Evolutionary conservation across 2,888 invertebrate species (phyloP).

Genomic region (Tholera decimalis): DNA sequence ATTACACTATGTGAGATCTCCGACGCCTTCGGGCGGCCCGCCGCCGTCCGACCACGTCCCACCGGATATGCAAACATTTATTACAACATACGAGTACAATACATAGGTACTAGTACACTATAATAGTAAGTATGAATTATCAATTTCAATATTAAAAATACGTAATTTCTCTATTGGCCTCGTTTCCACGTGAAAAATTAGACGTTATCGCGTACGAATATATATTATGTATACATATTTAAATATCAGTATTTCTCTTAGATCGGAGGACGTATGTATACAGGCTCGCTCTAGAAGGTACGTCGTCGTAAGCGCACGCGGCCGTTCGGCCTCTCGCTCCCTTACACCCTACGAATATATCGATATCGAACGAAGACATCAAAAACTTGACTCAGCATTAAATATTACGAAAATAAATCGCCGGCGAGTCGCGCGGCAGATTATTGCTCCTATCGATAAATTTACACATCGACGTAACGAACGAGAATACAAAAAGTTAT

Average conservation of each 20-base stretch:
- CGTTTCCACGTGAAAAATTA: slow-evolving; percentile 90
- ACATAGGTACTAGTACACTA: slow-evolving; percentile 85
- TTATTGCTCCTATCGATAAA: slow-evolving; percentile 91
- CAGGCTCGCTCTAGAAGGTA: slow-evolving; percentile 91
- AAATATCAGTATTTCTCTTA: slow-evolving; percentile 88
- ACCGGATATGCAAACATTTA: slow-evolving; percentile 90
- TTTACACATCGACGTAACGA: slow-evolving; percentile 91
- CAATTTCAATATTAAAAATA: slow-evolving; percentile 91
- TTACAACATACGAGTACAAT: slow-evolving; percentile 81
- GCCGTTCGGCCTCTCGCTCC: slow-evolving; percentile 87
- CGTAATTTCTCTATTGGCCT: slow-evolving; percentile 91
- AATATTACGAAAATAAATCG: slow-evolving; percentile 92
- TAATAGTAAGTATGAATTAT: slow-evolving; percentile 88
- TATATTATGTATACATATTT: slow-evolving; percentile 90
- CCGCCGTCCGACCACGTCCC: slow-evolving; percentile 88
- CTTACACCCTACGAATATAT: slow-evolving; percentile 89
- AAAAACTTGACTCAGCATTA: slow-evolving; percentile 90
- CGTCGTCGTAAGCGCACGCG: slow-evolving; percentile 90
- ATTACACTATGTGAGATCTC: slow-evolving; percentile 91
- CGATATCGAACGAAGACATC: slow-evolving; percentile 91
- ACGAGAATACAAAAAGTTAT: slow-evolving; percentile 91
- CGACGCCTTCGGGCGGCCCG: slow-evolving; percentile 88
- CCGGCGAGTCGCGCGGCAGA: slow-evolving; percentile 90
- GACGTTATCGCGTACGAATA: slow-evolving; percentile 90
- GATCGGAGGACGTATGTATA: slow-evolving; percentile 91